Conservation (phyloP, 2,797 vertebrate species). For the Microtus agrestis region DNA sequence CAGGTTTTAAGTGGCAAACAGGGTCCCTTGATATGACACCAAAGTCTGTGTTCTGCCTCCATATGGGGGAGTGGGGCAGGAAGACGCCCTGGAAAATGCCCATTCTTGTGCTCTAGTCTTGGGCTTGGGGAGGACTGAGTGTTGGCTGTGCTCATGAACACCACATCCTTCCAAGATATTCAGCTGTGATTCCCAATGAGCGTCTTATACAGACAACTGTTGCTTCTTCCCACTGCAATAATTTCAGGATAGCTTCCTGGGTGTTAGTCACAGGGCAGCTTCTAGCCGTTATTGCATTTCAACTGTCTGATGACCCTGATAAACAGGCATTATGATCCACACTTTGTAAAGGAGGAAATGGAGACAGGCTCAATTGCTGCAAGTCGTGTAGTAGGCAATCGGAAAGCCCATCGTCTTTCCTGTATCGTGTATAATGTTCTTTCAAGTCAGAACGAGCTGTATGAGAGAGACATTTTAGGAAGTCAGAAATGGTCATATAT, state of each 20-base stretch:
- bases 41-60: neutral
- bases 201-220: neutral
- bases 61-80: too few relatives aligned
- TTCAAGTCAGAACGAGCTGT: neutral
- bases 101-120: fast-evolving
- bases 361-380: neutral
- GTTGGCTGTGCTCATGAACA: neutral
- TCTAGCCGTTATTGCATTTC: neutral
- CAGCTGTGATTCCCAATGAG: neutral
- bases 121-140: neutral
- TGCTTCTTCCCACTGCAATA: neutral
- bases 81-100: too few relatives aligned
- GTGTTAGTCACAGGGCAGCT: neutral
- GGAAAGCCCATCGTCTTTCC: neutral
- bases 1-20: neutral
- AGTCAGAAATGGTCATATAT: neutral
- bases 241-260: neutral
- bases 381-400: neutral
- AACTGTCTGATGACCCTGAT: conserved; percentile 4
- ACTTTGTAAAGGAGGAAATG: conserved; percentile 12
- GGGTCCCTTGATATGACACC: neutral
- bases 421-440: neutral
- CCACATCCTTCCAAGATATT: neutral
- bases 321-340: neutral
- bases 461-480: neutral